Evolutionary conservation across 2,797 vertebrate species (phyloP).

Genomic region (Alauda arvensis): DNA sequence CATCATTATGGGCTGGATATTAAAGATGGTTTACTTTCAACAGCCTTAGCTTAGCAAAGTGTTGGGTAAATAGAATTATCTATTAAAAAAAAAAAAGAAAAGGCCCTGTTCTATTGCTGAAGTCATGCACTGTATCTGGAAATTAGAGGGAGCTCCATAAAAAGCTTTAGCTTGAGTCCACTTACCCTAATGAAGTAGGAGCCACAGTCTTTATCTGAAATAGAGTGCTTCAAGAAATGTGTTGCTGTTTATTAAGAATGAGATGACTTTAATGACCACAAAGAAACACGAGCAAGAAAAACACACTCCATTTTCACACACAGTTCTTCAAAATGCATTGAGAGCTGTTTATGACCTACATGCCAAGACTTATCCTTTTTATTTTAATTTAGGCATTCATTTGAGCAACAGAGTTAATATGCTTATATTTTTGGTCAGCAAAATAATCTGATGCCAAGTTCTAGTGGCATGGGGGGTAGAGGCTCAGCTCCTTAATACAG

Average conservation of each 20-base stretch:
- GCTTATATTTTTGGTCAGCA: neutral
- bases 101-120: neutral
- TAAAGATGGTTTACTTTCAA: neutral
- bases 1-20: neutral
- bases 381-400: neutral
- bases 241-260: neutral
- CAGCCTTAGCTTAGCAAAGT: neutral
- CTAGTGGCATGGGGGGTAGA: neutral
- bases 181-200: neutral
- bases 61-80: neutral
- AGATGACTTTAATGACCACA: neutral
- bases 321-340: neutral
- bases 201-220: neutral
- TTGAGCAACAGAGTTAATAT: neutral
- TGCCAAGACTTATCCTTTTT: neutral
- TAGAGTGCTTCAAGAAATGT: neutral
- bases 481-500: neutral
- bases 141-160: neutral
- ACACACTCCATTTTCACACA: neutral
- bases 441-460: neutral
- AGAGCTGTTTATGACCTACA: accelerated
- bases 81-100: neutral
- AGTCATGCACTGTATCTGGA: neutral
- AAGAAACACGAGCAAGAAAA: neutral
- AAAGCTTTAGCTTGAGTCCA: neutral